A percentile compares a stretch with the other conserved stretches of the same genome.
These are phyloP conservation scores for Aphelenchoides fujianensis DNA, from an alignment of 1,140 invertebrate genomes.

Conservation along the genomic window DNA sequence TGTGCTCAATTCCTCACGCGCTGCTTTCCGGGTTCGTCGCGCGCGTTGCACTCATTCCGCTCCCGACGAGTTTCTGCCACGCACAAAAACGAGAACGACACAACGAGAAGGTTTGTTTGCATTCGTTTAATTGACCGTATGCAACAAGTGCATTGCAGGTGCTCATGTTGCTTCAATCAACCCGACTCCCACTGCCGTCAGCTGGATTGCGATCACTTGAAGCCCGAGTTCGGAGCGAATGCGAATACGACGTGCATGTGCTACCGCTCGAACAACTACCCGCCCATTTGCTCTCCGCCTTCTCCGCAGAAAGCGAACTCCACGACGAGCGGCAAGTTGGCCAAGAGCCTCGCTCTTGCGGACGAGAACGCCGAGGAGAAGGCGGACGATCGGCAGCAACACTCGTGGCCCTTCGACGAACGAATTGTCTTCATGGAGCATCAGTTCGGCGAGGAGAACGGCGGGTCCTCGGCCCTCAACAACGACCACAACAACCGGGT, in stretches of 20 bases:
- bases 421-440: neutral
- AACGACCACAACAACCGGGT: neutral
- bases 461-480: neutral
- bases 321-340: neutral
- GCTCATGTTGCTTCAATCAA: constrained; percentile 50
- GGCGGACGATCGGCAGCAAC: too few species aligned
- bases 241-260: constrained; percentile 45
- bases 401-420: neutral
- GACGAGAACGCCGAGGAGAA: neutral
- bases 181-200: constrained; percentile 44
- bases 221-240: constrained; percentile 35
- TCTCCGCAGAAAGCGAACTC: neutral
- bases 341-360: neutral
- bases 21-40: constrained; percentile 20
- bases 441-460: neutral
- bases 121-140: constrained; percentile 21
- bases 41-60: neutral
- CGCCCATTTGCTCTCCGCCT: constrained; percentile 19
- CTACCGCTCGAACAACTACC: constrained; percentile 36
- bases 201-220: constrained; percentile 41
- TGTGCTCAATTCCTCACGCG: constrained; percentile 43
- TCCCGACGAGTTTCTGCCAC: neutral
- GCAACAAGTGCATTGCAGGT: constrained; percentile 33
- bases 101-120: constrained; percentile 5
- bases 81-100: constrained; percentile 19